Base-by-base conservation (phyloP, 2,888 invertebrate genomes). In the Agrotis puta region DNA sequence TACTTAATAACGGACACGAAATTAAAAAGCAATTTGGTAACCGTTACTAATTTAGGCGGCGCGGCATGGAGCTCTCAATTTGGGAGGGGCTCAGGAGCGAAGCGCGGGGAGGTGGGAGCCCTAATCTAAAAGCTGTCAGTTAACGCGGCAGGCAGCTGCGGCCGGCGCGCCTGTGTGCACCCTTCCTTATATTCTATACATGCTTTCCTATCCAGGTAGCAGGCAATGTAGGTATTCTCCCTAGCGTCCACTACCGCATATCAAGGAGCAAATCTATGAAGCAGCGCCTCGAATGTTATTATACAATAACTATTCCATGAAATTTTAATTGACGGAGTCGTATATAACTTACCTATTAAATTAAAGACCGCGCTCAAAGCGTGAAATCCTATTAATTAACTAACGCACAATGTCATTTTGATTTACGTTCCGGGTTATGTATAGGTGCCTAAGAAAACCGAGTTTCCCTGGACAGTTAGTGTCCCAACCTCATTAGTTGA, bases 101-200 rank as follows among this genome's bases (percentile, higher is more conserved):
- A 77, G 85, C 85, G 87, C 77, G 82, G 87, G 79, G 85, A 79
- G 84, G 85, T 74, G 87, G 91, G 91, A 90, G 90, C 89, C 91
- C 94, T 94, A 94, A 95, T 95, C 94, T 95, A 94, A 95, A 95
- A 95, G 94, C 94, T 95, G 95, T 94, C 95, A 94, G 94, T 92
- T 92, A 89, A 90, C 90, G 89, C 88, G 88, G 89, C 87, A 88
- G 91, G 91, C 95, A 95, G 95, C 94, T 95, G 95, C 87, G 91
- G 84, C 85, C 88, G 77, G 77, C 69, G 75, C 75, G 83, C 76
- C 77, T 85, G 90, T 93, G 91, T 92, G 90, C 79, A 87, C 90
- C 80, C 86, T 81, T 87, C 92, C 90, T 93, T 93, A 92, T 91
- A 84, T 89, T 85, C 77, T 79, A 78, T 81, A 83, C 81, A 77